Conservation (phyloP, 2,888 invertebrate genomes). For the Steinernema carpocapsae region DNA sequence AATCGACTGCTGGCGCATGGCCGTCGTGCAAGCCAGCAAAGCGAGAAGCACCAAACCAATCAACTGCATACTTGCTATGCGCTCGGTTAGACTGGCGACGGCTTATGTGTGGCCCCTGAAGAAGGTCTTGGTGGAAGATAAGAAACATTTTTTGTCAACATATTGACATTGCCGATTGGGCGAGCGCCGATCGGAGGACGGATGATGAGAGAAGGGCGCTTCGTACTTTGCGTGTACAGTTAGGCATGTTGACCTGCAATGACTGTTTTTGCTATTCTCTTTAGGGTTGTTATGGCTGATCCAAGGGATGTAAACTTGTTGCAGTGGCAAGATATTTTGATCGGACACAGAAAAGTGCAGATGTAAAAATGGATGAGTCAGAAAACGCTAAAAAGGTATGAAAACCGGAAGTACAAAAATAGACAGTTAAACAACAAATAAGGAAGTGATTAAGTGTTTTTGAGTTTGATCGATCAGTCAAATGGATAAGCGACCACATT, state of each 20-base stretch:
- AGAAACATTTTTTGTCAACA: constrained; percentile 33
- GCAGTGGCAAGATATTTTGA: too few relatives aligned
- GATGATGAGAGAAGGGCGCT: neutral
- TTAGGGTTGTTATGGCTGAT: constrained; percentile 13
- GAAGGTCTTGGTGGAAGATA: neutral
- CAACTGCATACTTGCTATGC: constrained; percentile 5
- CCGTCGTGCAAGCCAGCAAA: constrained; percentile 39
- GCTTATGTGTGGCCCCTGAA: neutral
- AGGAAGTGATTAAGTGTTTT: too few relatives aligned
- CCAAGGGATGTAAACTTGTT: neutral
- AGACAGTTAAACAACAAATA: too few relatives aligned
- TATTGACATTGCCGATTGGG: constrained; percentile 17
- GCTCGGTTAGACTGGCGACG: neutral
- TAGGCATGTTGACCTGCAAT: neutral
- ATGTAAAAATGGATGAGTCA: too few relatives aligned
- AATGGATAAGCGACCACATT: too few relatives aligned
- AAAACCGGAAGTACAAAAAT: too few relatives aligned
- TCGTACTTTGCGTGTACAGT: constrained; percentile 7
- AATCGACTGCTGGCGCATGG: constrained; percentile 58
- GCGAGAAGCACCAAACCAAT: constrained; percentile 38
- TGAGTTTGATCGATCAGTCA: too few relatives aligned
- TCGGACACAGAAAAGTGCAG: too few relatives aligned
- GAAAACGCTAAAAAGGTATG: too few relatives aligned
- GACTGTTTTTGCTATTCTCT: neutral
- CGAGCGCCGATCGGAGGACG: too few relatives aligned